Evolutionary conservation across 1,140 invertebrate species (phyloP).

Genomic region (Drosophila pallidifrons): DNA sequence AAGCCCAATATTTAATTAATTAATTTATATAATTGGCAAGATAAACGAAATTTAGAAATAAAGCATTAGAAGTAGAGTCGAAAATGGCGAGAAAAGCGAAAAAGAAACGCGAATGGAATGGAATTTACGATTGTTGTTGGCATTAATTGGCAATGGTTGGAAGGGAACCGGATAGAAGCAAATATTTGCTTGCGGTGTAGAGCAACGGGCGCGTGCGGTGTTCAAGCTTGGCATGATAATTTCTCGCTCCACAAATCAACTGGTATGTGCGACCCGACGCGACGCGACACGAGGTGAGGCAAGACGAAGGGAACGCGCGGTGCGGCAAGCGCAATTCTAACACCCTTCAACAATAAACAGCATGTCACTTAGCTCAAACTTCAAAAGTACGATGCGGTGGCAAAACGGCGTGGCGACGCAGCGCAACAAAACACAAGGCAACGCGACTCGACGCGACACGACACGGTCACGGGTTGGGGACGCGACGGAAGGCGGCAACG

Average conservation of each 20-base stretch:
- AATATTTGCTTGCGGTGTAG: constrained; percentile 58
- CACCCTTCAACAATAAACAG: constrained; percentile 85
- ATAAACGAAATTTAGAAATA: background rate
- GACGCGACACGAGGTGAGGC: no score
- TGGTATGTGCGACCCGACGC: constrained; percentile 31
- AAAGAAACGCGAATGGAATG: constrained; percentile 10
- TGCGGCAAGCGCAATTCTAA: constrained; percentile 69
- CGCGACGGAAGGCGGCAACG: constrained; percentile 6
- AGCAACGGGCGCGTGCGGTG: constrained; percentile 63
- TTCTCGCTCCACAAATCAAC: constrained; percentile 77
- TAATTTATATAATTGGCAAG: background rate
- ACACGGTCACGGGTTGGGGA: background rate
- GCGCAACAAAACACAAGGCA: background rate
- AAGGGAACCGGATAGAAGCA: constrained; percentile 21
- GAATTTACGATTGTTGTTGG: constrained; percentile 37
- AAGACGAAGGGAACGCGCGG: no score
- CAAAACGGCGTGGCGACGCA: constrained; percentile 24
- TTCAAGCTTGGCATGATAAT: constrained; percentile 81
- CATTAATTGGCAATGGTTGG: constrained; percentile 40
- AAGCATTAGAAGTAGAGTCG: background rate
- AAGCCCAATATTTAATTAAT: background rate
- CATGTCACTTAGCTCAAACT: constrained; percentile 85
- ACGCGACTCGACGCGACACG: background rate
- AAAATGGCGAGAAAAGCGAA: background rate
- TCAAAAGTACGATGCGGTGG: constrained; percentile 72